Conservation (phyloP, 1,140 invertebrate genomes). For the Drosophila lacertosa region DNA sequence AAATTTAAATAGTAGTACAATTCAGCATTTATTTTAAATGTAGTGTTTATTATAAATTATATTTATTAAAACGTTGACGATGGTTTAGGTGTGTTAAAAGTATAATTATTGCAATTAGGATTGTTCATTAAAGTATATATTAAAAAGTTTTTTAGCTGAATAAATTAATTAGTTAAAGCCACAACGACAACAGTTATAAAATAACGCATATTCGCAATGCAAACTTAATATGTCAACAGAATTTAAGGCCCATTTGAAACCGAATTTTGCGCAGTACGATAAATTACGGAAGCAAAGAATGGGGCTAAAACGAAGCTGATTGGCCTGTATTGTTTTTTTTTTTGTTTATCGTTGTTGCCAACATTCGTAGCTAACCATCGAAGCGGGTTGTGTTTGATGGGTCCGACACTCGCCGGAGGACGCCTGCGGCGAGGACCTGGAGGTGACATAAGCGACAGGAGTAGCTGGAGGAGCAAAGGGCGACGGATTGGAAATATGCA, state of each 20-base stretch:
- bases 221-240: conserved; percentile 9
- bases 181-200: too few relatives aligned
- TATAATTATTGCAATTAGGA: too few relatives aligned
- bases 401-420: not conserved
- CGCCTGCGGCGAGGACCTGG: conserved; percentile 43
- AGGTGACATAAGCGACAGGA: conserved; percentile 59
- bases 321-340: not conserved
- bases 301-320: not conserved
- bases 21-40: too few relatives aligned
- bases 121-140: not conserved
- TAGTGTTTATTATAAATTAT: not conserved
- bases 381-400: not conserved
- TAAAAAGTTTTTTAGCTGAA: not conserved
- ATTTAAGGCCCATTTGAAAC: conserved; percentile 1
- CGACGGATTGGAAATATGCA: conserved; percentile 51
- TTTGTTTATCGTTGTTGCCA: not conserved
- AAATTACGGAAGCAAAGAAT: not conserved
- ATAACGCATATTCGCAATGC: not conserved
- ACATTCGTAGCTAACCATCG: not conserved
- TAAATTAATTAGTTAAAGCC: not conserved
- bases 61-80: too few relatives aligned
- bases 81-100: too few relatives aligned
- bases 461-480: too few relatives aligned
- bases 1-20: too few relatives aligned
- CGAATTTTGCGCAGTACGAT: conserved; percentile 9